Base-by-base conservation (phyloP, 1,140 invertebrate genomes). In the Mylabris phalerata region DNA sequence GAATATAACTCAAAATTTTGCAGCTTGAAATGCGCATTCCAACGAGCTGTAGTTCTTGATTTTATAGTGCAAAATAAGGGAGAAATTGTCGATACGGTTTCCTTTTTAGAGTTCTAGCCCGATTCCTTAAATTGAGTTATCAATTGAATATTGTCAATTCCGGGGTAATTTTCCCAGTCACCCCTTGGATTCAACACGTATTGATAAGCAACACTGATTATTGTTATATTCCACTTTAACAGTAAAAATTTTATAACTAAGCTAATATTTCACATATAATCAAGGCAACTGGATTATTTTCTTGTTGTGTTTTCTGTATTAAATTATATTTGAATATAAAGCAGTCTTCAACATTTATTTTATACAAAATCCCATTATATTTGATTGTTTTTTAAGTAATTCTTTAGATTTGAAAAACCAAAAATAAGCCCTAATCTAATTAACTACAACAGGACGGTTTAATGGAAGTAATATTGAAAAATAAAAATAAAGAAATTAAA, bases 321-420 rank as follows among this genome's bases (percentile, higher is more conserved):
- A 19, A 19, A 19, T 19, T 19, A 19, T 19, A 19, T 19, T 19
- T 19, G 19, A 19, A 48, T 48, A 48, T 49, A 48, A 57, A 57
- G 55, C 55, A 57, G 55, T 57, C 55, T 57, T 57, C 24, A 57
- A 57, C 39, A 57, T 44, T 48, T 57, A 48, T 40, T 41, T 42
- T 57, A 57, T 32, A n/a, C 13, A 13, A 3, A 46, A n/a, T 19
- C 13, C 9, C 13, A 24, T 46, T 24, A 46, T 24, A 26, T 26
- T 46, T 24, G 26, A 26, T 26, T 26, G 26, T 24, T 13, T 32
- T 32, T 32, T 7, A 3, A 5, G 32, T 32, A 32, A 5, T 4
- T 32, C 7, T 32, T 19, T 19, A 19, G 19, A 7, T 32, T 32
- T 32, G 1, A 7, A 2, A 32, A 7, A 4, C 7, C 4, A 3